Base-by-base conservation (phyloP, 2,797 vertebrate genomes). In the Fistularia commersonii region DNA sequence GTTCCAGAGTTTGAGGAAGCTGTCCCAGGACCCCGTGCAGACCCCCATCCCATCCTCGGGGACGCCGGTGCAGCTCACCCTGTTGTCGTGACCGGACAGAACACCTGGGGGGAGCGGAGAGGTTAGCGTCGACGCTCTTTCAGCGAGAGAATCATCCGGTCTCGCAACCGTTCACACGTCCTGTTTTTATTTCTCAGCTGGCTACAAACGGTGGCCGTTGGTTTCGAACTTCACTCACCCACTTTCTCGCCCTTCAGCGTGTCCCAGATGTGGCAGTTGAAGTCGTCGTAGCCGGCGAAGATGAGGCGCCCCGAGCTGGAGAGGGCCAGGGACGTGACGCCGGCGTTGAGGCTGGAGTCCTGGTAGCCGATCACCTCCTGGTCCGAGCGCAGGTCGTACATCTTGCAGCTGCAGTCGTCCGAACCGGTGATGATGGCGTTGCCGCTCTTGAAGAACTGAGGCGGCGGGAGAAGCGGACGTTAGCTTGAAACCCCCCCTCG, bases 211-310 rank as follows among this genome's bases (percentile, higher is more conserved):
- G n/a, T n/a, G n/a, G n/a, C n/a, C n/a, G n/a, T n/a, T n/a, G n/a
- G n/a, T n/a, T n/a, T n/a, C n/a, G n/a, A n/a, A n/a, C n/a, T n/a
- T 32, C 15, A 76, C 85, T 84, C 63, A 91, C 91, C 90, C 1
- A 90, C 84, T 90, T 83, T 89, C 72, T 90, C 88, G 11, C 86
- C 89, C 80, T 91, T 89, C 69, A 92, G 85, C 0, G 87, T 59
- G 60, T 99, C 97, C 97, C 97, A 98, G 80, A 99, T 90, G 70
- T 98, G 96, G 81, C 97, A 99, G 90, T 98, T 99, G 88, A 99
- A 99, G 85, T 99, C 95, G 0, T 99, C 96, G 0, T 99, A 98
- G 0, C 97, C 97, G 0, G 95, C 95, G 0, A 99, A 88, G 72
- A 98, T 64, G 53, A 99, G 93, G 13, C 96, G 93, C 7, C 89